phyloP scores from a whole-genome alignment of 2,797 vertebrate genomes.

The Chelon labrosus region DNA sequence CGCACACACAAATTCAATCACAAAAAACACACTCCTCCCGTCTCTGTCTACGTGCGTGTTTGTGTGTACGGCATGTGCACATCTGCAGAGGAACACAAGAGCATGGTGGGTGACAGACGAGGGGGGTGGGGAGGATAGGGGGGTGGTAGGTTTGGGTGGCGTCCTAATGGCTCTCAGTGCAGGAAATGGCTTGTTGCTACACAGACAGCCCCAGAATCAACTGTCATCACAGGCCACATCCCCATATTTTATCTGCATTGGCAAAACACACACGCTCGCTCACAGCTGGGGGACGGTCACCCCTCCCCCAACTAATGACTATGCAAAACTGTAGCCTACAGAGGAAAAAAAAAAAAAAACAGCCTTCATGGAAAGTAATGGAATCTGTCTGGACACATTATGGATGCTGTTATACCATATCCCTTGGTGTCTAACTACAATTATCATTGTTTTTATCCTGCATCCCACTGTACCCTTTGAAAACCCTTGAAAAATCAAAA shows the following conservation, averaged over 20 bases:
- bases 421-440: neutral
- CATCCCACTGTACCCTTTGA: neutral
- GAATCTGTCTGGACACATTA: constrained; percentile 26
- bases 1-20: constrained; percentile 69
- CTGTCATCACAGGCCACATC: constrained; percentile 55
- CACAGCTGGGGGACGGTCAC: constrained; percentile 39
- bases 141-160: constrained; percentile 37
- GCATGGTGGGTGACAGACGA: constrained; percentile 51
- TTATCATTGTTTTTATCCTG: neutral
- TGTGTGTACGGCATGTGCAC: constrained; percentile 55
- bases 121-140: neutral
- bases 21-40: constrained; percentile 42
- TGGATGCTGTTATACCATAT: neutral
- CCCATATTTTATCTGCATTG: constrained; percentile 56
- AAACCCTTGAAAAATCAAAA: too few relatives aligned
- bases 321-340: constrained; percentile 56
- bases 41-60: constrained; percentile 27
- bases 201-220: constrained; percentile 62
- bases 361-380: constrained; percentile 26
- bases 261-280: constrained; percentile 44
- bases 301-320: constrained; percentile 62
- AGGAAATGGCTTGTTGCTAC: constrained; percentile 76
- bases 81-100: constrained; percentile 76
- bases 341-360: constrained; percentile 17
- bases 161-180: constrained; percentile 61